Evolutionary conservation across 2,888 invertebrate species (phyloP).

Genomic region (Acheta domesticus): DNA sequence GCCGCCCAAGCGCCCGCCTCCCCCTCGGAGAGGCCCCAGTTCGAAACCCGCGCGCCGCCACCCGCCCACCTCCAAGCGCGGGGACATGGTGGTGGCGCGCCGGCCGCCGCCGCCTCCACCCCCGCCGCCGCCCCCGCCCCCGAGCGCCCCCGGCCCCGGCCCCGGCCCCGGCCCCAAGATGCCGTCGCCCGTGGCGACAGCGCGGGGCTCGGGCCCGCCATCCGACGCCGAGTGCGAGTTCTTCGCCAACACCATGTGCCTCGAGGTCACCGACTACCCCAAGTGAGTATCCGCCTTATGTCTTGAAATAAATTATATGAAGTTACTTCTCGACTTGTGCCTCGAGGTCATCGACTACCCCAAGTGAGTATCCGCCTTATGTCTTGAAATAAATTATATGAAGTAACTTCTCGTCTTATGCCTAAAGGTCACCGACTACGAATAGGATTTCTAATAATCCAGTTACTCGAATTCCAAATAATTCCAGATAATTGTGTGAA

Average conservation of each 20-base stretch:
- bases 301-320: no score
- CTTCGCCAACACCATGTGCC: slow-evolving; percentile 68
- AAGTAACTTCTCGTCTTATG: slow-evolving; percentile 55
- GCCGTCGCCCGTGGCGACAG: not conserved
- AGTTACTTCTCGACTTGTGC: slow-evolving; percentile 55
- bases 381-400: no score
- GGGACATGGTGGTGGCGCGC: not conserved
- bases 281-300: slow-evolving; percentile 55
- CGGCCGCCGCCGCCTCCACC: not conserved
- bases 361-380: slow-evolving; percentile 55
- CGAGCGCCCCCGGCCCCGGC: not conserved
- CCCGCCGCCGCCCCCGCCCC: not conserved
- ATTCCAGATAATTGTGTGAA: no score
- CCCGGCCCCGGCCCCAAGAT: not conserved
- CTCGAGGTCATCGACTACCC: slow-evolving; percentile 72
- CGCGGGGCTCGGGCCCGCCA: not conserved
- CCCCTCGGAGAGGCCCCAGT: not conserved
- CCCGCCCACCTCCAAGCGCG: no score
- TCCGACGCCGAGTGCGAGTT: slow-evolving; percentile 25
- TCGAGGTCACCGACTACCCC: slow-evolving; percentile 71
- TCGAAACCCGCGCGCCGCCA: not conserved
- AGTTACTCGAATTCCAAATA: no score
- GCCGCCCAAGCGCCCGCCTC: not conserved
- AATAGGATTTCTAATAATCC: no score
- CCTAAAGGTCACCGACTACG: slow-evolving; percentile 50